Evolutionary conservation across 2,888 invertebrate species (phyloP), one percentile per base, ranked within the genome.

Genomic region (Apamea anceps): DNA sequence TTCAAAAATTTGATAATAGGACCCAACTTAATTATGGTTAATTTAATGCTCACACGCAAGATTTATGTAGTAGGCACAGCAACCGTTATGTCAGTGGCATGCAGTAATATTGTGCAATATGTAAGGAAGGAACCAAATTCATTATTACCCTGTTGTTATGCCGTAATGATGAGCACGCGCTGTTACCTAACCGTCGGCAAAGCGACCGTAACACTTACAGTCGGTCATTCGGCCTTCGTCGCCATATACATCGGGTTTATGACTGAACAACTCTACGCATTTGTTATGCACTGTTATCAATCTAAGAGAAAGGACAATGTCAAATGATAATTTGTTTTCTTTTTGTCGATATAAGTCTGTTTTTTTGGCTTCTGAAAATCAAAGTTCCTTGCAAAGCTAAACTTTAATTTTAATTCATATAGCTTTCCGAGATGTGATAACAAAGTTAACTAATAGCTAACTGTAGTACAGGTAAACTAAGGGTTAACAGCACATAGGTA

Each of bases 91-190:
- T 85, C 85, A 88, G 82, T 88, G 85, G 92, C 91, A 91, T 93
- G 93, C 88, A 90, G 88, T 91, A 90, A 92, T 85, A 93, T 95
- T 95, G 94, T 93, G 93, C 91, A 94, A 94, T 93, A 89, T 79
- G 89, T 77, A 88, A 94, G 94, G 95, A 95, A 95, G 95, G 95
- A 95, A 95, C 95, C 93, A 91, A 90, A 91, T 91, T 90, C 88
- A 90, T 87, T 88, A 90, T 90, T 89, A 87, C 88, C 85, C 80
- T 73, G 91, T 91, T 91, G 91, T 94, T 92, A 93, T 91, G 93
- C 90, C 75, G 93, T 92, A 94, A 93, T 92, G 91, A 91, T 88
- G 91, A 86, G 92, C 93, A 92, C 90, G 90, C 92, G 89, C 85
- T 88, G 89, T 95, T 94, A 94, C 91, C 91, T 92, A 95, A 94